These are phyloP conservation scores for Elephantulus edwardii DNA, from an alignment of 2,113 vertebrate genomes.

Conservation along the genomic window DNA sequence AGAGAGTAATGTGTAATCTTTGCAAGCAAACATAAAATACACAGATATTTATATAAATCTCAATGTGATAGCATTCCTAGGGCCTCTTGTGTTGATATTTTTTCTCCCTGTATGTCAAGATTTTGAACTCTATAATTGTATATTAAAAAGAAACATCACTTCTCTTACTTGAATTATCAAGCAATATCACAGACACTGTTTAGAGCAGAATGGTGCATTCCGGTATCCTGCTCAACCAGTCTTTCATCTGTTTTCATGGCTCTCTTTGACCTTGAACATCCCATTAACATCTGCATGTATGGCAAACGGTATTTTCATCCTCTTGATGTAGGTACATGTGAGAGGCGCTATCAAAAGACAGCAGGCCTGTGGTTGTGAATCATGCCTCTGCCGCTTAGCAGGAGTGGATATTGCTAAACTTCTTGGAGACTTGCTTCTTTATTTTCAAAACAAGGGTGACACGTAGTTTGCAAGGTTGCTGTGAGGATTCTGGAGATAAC, in stretches of 20 bases:
- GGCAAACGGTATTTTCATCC: not conserved
- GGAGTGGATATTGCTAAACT: not conserved
- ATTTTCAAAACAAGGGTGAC: not conserved
- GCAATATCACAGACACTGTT: not conserved
- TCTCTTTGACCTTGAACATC: not conserved
- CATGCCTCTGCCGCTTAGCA: not conserved
- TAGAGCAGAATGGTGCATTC: not conserved
- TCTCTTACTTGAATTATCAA: not conserved
- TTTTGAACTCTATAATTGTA: not conserved
- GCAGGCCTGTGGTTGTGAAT: not conserved
- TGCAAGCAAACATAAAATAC: not conserved
- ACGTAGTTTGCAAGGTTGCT: not conserved
- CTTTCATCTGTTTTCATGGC: not conserved
- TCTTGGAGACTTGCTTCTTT: not conserved
- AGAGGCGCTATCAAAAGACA: not conserved
- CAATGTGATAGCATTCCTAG: not conserved
- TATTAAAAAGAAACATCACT: conserved; percentile 1
- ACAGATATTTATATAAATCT: not conserved
- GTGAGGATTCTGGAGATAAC: not conserved
- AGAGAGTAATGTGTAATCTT: not conserved
- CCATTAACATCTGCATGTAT: not conserved
- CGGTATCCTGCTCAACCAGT: not conserved
- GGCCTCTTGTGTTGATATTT: not conserved
- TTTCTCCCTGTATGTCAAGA: not conserved
- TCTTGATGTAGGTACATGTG: not conserved